Evolutionary conservation across 1,140 invertebrate genomes (phyloP).

Genomic region (Coboldia fuscipes): DNA sequence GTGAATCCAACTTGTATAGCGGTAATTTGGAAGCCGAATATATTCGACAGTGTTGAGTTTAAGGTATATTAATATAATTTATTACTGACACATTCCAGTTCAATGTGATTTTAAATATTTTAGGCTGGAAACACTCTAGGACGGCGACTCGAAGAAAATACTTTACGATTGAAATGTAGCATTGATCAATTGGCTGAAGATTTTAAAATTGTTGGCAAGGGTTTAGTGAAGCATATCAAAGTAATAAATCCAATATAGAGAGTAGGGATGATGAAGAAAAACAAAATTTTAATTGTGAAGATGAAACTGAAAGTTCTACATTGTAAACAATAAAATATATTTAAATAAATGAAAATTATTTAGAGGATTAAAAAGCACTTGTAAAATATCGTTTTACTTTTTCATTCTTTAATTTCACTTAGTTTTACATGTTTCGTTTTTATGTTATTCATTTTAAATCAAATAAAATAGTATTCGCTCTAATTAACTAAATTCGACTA

Average conservation of each 20-base stretch:
- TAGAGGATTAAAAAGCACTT: too few relatives aligned
- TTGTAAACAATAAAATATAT: too few relatives aligned
- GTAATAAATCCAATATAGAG: background rate
- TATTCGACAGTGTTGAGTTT: constrained; percentile 36
- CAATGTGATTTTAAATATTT: too few relatives aligned
- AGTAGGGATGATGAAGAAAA: background rate
- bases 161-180: constrained; percentile 18
- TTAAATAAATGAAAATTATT: too few relatives aligned
- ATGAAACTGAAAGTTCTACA: background rate
- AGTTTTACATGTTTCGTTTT: too few relatives aligned
- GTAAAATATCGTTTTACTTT: too few relatives aligned
- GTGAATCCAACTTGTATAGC: constrained; percentile 64
- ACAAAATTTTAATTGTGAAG: background rate
- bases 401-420: too few relatives aligned
- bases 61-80: constrained; percentile 32
- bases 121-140: too few relatives aligned
- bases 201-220: constrained; percentile 41
- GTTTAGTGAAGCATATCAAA: constrained; percentile 30
- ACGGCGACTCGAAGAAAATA: background rate
- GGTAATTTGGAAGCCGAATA: constrained; percentile 57
- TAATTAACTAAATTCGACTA: too few relatives aligned
- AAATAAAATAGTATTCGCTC: too few relatives aligned
- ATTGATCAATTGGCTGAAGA: constrained; percentile 46
- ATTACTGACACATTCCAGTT: constrained; percentile 5
- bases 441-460: too few relatives aligned